Percentiles rank a stretch among this genome's conserved stretches.
Conservation (phyloP, 1,140 invertebrate species). For the Pseudomyrmex dendroicus region DNA sequence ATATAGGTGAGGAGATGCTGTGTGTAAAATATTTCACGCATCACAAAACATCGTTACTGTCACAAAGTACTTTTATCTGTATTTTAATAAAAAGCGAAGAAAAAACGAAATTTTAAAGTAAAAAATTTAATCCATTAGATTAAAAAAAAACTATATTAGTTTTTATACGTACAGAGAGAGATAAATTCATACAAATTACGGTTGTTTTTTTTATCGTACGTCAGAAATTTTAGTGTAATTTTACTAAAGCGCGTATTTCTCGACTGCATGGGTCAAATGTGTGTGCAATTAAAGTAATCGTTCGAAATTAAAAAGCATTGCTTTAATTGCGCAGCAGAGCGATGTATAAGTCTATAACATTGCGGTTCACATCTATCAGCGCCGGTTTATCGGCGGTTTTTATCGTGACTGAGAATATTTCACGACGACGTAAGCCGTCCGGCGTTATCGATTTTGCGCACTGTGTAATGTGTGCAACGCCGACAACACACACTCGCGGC, state of each 20-base stretch:
- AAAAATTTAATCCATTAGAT: no score
- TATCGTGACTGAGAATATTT: constrained; percentile 46
- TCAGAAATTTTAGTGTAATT: background rate
- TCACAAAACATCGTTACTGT: no score
- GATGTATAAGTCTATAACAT: background rate
- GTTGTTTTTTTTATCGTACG: background rate
- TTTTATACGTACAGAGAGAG: no score
- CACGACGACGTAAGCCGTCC: constrained; percentile 16
- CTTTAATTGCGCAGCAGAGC: constrained; percentile 14
- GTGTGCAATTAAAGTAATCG: constrained; percentile 23
- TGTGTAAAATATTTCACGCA: background rate
- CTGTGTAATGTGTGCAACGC: constrained; percentile 19
- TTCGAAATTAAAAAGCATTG: constrained; percentile 29
- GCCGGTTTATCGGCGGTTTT: constrained; percentile 35
- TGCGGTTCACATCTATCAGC: constrained; percentile 5
- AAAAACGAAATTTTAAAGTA: no score
- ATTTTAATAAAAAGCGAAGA: background rate
- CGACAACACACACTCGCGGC: background rate
- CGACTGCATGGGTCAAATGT: background rate
- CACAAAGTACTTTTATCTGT: background rate
- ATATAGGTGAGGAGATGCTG: background rate
- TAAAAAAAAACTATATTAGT: no score
- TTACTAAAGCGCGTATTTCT: background rate
- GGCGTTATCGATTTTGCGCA: constrained; percentile 13
- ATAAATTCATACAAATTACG: no score